Conservation (phyloP, 2,797 vertebrate species). For the Pagetopsis macropterus region DNA sequence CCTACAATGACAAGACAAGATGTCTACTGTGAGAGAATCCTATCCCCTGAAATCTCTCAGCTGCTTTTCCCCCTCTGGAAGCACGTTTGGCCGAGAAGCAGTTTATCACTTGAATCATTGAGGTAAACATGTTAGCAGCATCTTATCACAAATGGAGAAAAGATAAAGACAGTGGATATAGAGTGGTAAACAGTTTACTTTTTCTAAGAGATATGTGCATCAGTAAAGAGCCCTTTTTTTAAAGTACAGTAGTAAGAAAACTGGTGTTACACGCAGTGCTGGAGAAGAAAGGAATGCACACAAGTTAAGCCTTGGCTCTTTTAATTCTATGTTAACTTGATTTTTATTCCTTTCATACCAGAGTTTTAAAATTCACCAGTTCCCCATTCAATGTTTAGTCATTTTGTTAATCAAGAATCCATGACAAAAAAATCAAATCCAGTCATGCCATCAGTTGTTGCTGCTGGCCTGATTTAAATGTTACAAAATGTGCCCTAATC, state of each 20-base stretch:
- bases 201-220: background rate
- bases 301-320: background rate
- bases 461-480: conserved; percentile 5
- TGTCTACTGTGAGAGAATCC: background rate
- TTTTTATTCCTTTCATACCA: conserved; percentile 1
- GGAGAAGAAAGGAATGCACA: conserved; percentile 18
- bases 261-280: conserved; percentile 1
- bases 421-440: conserved; percentile 1
- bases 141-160: conserved; percentile 6
- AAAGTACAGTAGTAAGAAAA: conserved; percentile 1
- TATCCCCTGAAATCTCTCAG: background rate
- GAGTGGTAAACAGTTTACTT: background rate
- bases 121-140: conserved; percentile 19
- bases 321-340: background rate
- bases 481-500: conserved; percentile 10
- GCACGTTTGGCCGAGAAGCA: conserved; percentile 7
- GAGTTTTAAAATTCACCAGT: no score
- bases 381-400: background rate
- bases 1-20: background rate
- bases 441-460: conserved; percentile 7
- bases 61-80: background rate
- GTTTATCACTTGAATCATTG: background rate
- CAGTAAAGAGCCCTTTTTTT: conserved; percentile 10
- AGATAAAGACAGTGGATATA: background rate
- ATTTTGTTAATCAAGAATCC: background rate